Evolutionary conservation across 2,113 vertebrate species (phyloP).

Genomic region (Ramphastos sulfuratus): DNA sequence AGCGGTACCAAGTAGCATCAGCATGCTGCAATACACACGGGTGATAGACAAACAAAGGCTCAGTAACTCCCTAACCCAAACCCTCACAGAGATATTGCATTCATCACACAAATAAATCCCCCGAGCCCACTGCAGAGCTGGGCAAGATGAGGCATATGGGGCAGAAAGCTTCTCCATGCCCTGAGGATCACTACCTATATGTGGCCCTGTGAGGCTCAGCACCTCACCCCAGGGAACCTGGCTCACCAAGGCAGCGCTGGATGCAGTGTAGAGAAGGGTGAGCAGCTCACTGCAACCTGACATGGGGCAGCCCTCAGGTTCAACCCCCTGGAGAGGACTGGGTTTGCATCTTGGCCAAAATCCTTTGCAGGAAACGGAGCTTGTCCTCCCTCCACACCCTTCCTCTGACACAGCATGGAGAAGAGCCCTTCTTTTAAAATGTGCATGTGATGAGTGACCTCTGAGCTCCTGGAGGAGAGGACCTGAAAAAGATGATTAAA

Average conservation of each 20-base stretch:
- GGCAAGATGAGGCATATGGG: not conserved
- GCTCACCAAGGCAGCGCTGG: not conserved
- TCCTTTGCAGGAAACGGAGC: not conserved
- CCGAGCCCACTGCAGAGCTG: not conserved
- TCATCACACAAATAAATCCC: not conserved
- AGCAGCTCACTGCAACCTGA: not conserved
- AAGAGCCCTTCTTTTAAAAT: not conserved
- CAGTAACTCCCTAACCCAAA: not conserved
- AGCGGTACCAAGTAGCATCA: not conserved
- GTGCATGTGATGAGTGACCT: not conserved
- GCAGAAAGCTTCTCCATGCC: not conserved
- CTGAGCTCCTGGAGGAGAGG: not conserved
- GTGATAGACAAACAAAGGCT: not conserved
- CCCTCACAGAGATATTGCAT: not conserved
- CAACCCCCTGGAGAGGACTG: not conserved
- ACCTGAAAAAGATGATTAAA: not conserved
- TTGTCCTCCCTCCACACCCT: not conserved
- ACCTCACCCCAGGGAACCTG: fast-evolving
- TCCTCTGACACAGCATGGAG: not conserved
- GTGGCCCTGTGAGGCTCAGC: not conserved
- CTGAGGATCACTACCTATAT: not conserved
- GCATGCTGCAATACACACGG: not conserved
- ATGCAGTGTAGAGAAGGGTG: not conserved
- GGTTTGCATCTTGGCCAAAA: not conserved
- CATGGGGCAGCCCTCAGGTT: fast-evolving